A percentile compares a stretch with the other conserved stretches of the same genome.
Evolutionary conservation across 2,797 vertebrate genomes (phyloP).

Genomic region (Jordanella pulchra): DNA sequence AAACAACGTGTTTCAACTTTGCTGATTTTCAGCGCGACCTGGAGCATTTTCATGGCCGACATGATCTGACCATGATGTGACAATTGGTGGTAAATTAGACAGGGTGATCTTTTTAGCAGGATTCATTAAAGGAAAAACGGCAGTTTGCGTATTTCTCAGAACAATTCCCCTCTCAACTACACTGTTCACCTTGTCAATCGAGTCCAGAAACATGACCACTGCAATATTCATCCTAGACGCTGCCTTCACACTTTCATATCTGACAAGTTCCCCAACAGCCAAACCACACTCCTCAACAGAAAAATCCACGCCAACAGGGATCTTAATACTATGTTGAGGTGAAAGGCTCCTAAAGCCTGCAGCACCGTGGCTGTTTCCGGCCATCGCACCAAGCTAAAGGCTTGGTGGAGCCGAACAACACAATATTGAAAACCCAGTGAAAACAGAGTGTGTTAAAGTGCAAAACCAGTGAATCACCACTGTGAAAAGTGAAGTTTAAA

Average conservation of each 20-base stretch:
- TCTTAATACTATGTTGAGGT: not conserved
- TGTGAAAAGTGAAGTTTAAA: not conserved
- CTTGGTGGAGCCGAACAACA: not conserved
- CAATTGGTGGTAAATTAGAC: not conserved
- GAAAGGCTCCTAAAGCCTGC: not conserved
- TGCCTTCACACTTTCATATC: not conserved
- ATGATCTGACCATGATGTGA: not conserved
- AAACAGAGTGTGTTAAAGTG: not conserved
- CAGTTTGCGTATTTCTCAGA: not conserved
- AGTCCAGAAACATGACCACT: not conserved
- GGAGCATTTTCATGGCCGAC: not conserved
- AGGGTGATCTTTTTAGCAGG: not conserved
- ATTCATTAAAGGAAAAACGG: not conserved
- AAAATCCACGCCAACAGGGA: not conserved
- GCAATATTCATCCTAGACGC: not conserved
- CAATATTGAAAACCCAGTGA: not conserved
- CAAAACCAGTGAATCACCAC: not conserved
- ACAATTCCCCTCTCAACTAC: too few relatives aligned
- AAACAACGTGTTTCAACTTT: too few relatives aligned
- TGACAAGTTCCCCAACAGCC: not conserved
- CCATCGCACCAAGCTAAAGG: not conserved
- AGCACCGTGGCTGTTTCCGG: not conserved
- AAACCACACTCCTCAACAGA: conserved; percentile 2
- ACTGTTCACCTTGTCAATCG: too few relatives aligned
- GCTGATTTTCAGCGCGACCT: too few relatives aligned